Conservation (phyloP, 2,797 vertebrate species). For the Alca torda region DNA sequence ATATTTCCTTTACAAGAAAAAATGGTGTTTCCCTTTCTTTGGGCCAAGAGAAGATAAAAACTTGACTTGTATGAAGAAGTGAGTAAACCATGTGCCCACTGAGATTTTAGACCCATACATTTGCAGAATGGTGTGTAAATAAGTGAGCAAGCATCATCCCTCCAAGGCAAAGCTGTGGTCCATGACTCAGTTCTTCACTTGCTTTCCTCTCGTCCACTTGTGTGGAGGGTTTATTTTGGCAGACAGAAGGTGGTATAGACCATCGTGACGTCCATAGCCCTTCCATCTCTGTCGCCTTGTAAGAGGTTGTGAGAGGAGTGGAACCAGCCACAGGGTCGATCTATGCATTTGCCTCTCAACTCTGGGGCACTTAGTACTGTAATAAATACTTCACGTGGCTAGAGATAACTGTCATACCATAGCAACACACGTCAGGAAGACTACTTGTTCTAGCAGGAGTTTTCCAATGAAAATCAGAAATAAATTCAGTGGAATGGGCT, state of each 20-base stretch:
- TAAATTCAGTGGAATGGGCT: fast-evolving
- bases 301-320: background rate
- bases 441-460: background rate
- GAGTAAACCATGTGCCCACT: background rate
- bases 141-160: background rate
- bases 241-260: background rate
- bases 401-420: background rate
- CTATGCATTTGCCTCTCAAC: background rate
- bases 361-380: background rate
- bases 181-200: background rate
- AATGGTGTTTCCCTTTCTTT: background rate
- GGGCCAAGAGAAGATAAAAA: background rate
- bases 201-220: background rate
- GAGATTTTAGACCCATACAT: background rate
- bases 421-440: background rate
- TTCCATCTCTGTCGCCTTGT: background rate
- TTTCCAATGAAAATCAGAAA: background rate
- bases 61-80: background rate
- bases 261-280: background rate
- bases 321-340: background rate
- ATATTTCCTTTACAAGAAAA: background rate
- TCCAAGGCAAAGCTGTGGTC: background rate
- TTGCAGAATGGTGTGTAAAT: background rate
- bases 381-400: background rate
- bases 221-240: background rate